These are phyloP conservation scores for Callipepla squamata DNA, from an alignment of 2,113 vertebrate genomes.

Conservation along the genomic window DNA sequence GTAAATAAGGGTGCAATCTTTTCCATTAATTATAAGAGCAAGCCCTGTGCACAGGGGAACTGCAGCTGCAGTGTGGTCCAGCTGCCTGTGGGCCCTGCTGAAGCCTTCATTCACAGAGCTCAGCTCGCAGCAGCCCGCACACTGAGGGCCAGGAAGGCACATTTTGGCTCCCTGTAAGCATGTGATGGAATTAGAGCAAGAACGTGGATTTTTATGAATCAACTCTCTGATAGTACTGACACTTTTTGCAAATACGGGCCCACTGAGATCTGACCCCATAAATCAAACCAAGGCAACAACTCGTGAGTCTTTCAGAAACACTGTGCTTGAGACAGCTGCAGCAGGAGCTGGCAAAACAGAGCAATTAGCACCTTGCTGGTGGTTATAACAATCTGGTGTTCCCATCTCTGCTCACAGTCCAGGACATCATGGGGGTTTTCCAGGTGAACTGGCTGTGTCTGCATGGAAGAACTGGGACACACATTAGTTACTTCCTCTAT, in stretches of 20 bases:
- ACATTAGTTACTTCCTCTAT: background rate
- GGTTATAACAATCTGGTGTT: background rate
- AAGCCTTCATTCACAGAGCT: background rate
- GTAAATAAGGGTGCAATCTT: conserved; percentile 15
- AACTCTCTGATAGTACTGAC: background rate
- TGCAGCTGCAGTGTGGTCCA: background rate
- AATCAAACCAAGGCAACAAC: background rate
- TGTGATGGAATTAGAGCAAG: background rate
- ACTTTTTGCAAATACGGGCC: background rate
- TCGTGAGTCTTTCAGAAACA: background rate
- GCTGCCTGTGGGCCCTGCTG: background rate
- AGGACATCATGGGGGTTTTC: background rate
- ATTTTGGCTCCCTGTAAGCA: background rate
- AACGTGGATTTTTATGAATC: background rate
- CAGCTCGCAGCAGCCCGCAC: background rate
- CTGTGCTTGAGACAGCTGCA: background rate
- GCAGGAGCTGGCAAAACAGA: background rate
- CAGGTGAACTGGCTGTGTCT: background rate
- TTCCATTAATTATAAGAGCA: conserved; percentile 30
- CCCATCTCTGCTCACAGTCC: background rate
- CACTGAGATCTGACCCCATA: background rate
- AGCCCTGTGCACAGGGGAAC: background rate
- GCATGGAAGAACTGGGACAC: background rate
- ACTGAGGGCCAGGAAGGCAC: background rate
- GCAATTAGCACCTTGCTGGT: background rate